Percentiles rank a stretch among this genome's conserved stretches.
Evolutionary conservation across 2,797 vertebrate genomes (phyloP).

Genomic region (Pseudocheirus occidentalis): DNA sequence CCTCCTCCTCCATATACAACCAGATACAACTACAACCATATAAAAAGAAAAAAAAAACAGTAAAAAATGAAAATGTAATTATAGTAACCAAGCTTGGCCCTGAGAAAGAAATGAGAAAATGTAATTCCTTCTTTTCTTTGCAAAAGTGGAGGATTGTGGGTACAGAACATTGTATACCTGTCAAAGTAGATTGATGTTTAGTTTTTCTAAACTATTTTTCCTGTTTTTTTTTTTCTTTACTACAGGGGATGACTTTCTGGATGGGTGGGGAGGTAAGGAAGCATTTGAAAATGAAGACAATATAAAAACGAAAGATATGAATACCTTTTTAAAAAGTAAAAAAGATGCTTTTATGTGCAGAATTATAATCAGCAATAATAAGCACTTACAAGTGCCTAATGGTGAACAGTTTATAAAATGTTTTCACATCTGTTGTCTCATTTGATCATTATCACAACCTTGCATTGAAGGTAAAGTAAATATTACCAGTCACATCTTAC

Average conservation of each 20-base stretch:
- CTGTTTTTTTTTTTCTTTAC: not conserved
- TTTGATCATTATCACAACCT: not conserved
- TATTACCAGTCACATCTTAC: not conserved
- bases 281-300: not conserved
- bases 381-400: too few relatives aligned
- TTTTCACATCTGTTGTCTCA: not conserved
- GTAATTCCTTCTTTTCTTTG: not conserved
- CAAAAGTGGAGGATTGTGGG: not conserved
- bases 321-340: not conserved
- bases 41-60: not conserved
- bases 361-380: not conserved
- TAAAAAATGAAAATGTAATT: not conserved
- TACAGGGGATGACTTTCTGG: not conserved
- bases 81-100: not conserved
- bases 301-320: not conserved
- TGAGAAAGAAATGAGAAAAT: not conserved
- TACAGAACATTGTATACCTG: not conserved
- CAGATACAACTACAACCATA: not conserved
- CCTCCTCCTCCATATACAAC: not conserved
- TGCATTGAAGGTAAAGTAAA: not conserved
- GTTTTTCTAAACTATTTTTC: not conserved
- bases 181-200: not conserved
- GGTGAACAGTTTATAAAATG: not conserved
- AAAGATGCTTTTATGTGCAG: not conserved
- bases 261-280: not conserved